Conservation (phyloP, 2,797 vertebrate species). For the Artibeus jamaicensis region DNA sequence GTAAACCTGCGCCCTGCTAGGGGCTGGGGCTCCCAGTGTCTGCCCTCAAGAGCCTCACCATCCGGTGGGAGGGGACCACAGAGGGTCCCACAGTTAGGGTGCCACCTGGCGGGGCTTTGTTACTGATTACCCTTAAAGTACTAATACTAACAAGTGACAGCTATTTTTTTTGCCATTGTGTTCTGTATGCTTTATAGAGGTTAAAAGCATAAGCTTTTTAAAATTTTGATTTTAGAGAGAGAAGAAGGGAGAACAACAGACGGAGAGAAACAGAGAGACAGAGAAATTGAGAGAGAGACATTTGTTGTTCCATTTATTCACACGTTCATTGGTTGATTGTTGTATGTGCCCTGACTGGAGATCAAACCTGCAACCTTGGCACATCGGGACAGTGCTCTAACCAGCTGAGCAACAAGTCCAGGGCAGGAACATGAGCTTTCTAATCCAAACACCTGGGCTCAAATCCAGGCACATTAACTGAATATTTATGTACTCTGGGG, state of each 20-base stretch:
- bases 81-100: background rate
- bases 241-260: too few species aligned
- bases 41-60: background rate
- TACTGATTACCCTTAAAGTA: background rate
- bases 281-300: too few species aligned
- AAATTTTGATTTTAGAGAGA: too few species aligned
- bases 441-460: background rate
- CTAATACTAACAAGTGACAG: background rate
- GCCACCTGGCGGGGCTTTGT: background rate
- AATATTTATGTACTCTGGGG: background rate
- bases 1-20: background rate
- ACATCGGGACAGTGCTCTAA: background rate
- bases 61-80: background rate
- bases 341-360: background rate
- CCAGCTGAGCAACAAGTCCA: background rate
- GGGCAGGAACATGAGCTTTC: background rate
- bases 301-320: background rate
- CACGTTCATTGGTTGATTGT: background rate
- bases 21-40: background rate
- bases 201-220: background rate
- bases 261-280: too few species aligned
- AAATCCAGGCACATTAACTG: background rate
- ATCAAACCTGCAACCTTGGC: background rate
- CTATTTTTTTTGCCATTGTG: background rate
- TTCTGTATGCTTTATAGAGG: background rate